A percentile compares a stretch with the other conserved stretches of the same genome.
Evolutionary conservation across 92 coral and sea anemone species (phyloP).

Genomic region (Zoanthus sansibaricus): DNA sequence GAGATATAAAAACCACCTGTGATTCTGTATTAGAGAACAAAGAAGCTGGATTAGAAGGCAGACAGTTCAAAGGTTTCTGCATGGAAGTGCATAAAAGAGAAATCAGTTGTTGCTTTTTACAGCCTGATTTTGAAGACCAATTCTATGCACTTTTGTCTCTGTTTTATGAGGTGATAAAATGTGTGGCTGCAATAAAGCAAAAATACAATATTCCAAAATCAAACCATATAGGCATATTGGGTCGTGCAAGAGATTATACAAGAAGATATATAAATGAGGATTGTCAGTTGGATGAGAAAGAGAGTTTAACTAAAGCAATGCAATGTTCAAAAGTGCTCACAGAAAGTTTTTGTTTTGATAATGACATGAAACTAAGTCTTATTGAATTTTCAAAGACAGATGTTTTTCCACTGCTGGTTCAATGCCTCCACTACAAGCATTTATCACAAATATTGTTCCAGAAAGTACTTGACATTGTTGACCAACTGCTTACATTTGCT

Average conservation of each 20-base stretch:
- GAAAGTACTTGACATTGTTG: conserved; percentile 52
- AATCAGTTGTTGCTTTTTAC: neutral
- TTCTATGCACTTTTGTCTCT: conserved; percentile 15
- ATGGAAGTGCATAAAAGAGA: neutral
- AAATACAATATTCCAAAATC: neutral
- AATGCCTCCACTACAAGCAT: conserved; percentile 61
- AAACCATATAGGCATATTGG: neutral
- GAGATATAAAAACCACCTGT: neutral
- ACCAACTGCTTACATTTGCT: conserved; percentile 25
- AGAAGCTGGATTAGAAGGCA: neutral
- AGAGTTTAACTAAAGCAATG: neutral
- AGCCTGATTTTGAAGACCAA: neutral
- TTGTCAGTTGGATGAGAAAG: neutral
- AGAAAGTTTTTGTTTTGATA: neutral
- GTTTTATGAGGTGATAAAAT: conserved; percentile 7
- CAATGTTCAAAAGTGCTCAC: neutral
- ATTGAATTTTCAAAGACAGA: conserved; percentile 18
- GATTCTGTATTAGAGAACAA: neutral
- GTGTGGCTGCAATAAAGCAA: neutral
- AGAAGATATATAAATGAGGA: neutral
- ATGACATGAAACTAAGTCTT: neutral
- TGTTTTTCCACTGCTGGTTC: conserved; percentile 44
- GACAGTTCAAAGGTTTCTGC: neutral
- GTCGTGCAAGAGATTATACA: neutral
- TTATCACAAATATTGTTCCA: conserved; percentile 65